Percentiles rank a stretch among this genome's conserved stretches.
phyloP scores from a whole-genome alignment of 1,140 invertebrate species.

The Drosophila albomicans region DNA sequence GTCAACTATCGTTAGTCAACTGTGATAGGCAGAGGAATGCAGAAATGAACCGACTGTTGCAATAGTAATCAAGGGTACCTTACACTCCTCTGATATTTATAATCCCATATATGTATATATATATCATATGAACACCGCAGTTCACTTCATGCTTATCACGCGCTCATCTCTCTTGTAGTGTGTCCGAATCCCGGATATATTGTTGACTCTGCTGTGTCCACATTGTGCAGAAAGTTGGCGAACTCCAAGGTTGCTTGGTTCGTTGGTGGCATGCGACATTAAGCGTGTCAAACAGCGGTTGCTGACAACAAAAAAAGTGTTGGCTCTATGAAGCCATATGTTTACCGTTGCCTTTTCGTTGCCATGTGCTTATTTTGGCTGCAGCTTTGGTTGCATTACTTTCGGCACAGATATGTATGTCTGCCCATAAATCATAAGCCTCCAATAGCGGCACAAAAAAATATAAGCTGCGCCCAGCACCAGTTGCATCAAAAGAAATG shows the following conservation, averaged over 20 bases:
- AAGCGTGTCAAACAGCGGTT: conserved; percentile 29
- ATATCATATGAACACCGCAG: too few relatives aligned
- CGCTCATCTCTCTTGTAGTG: background rate
- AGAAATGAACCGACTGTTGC: too few relatives aligned
- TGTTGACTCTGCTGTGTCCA: background rate
- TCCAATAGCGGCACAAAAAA: conserved; percentile 44
- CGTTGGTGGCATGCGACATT: conserved; percentile 34
- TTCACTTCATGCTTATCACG: background rate
- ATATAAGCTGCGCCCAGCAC: conserved; percentile 10
- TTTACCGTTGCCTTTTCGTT: conserved; percentile 21
- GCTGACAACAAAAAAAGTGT: conserved; percentile 29
- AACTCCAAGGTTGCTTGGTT: conserved; percentile 9
- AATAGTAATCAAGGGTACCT: too few relatives aligned
- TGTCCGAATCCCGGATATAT: background rate
- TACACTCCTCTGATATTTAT: too few relatives aligned
- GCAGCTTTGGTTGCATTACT: conserved; percentile 7
- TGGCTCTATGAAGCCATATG: conserved; percentile 27
- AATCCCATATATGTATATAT: too few relatives aligned
- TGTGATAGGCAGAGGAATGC: too few relatives aligned
- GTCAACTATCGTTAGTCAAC: too few relatives aligned
- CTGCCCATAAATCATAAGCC: conserved; percentile 62
- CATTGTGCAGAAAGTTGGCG: conserved; percentile 1
- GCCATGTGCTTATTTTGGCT: conserved; percentile 19
- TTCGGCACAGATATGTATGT: background rate
- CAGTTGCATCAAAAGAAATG: conserved; percentile 60